A percentile compares a stretch with the other conserved stretches of the same genome.
Evolutionary conservation across 2,888 invertebrate species (phyloP).

Genomic region (Andrena fulva): DNA sequence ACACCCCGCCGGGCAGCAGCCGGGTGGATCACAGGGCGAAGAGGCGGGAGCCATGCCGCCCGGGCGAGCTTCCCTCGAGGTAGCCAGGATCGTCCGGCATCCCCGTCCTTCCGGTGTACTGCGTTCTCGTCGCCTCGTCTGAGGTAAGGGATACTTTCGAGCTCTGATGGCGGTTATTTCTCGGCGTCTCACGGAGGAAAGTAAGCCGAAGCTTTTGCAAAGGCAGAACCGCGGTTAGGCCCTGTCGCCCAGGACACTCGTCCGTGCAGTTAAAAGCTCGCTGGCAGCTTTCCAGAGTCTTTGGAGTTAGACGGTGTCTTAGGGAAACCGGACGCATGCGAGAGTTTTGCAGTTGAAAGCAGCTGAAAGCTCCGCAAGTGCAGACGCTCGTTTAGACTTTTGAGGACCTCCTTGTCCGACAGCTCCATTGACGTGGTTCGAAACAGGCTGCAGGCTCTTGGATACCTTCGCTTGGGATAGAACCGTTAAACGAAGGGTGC

Average conservation of each 20-base stretch:
- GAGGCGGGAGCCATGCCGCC: constrained; percentile 83
- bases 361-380: background rate
- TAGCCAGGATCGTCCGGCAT: constrained; percentile 74
- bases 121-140: constrained; percentile 59
- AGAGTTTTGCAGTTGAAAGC: background rate
- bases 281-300: background rate
- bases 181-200: background rate
- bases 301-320: background rate
- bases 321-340: background rate
- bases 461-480: background rate
- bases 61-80: constrained; percentile 82
- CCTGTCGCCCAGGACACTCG: background rate
- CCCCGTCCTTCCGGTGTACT: constrained; percentile 61
- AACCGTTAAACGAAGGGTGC: no score
- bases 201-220: background rate
- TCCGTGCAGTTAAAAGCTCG: background rate
- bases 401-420: background rate
- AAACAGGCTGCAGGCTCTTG: background rate
- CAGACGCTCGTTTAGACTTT: background rate
- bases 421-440: background rate
- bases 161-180: background rate
- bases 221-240: background rate
- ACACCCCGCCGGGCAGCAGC: constrained; percentile 69
- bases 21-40: constrained; percentile 73
- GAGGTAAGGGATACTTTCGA: constrained; percentile 61